phyloP scores from a whole-genome alignment of 2,797 vertebrate species.

The Chaunax sp. region DNA sequence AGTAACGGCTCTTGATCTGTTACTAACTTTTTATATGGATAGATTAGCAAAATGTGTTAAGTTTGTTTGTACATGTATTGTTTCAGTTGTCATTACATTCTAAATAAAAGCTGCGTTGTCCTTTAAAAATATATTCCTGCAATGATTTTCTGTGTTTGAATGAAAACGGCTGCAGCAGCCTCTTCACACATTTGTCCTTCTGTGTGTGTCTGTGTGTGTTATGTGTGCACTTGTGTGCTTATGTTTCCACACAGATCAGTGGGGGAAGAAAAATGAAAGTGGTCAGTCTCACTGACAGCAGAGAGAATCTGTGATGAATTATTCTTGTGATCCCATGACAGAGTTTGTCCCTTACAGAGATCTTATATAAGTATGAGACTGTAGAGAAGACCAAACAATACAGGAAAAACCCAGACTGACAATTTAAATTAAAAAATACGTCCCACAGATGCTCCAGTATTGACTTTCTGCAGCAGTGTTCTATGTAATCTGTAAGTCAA shows the following conservation, averaged over 20 bases:
- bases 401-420: neutral
- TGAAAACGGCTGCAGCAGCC: neutral
- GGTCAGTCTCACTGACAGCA: conserved; percentile 18
- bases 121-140: too few relatives aligned
- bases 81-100: too few relatives aligned
- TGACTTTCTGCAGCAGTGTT: neutral
- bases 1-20: too few relatives aligned
- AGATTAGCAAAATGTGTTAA: too few relatives aligned
- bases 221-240: neutral
- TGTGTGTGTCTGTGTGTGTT: neutral
- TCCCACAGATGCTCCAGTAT: neutral
- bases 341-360: conserved; percentile 38
- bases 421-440: neutral
- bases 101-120: too few relatives aligned
- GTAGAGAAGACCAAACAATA: neutral
- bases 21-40: too few relatives aligned
- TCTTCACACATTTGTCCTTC: too few relatives aligned
- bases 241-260: conserved; percentile 20
- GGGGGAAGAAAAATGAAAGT: conserved; percentile 27
- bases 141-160: conserved; percentile 2
- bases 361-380: neutral
- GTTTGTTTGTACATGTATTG: too few relatives aligned
- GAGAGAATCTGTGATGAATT: conserved; percentile 41
- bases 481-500: neutral
- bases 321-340: conserved; percentile 22